These are phyloP conservation scores for Pelagia noctiluca DNA, from an alignment of 30 jellyfish, hydroid and myxozoan genomes.

Conservation along the genomic window DNA sequence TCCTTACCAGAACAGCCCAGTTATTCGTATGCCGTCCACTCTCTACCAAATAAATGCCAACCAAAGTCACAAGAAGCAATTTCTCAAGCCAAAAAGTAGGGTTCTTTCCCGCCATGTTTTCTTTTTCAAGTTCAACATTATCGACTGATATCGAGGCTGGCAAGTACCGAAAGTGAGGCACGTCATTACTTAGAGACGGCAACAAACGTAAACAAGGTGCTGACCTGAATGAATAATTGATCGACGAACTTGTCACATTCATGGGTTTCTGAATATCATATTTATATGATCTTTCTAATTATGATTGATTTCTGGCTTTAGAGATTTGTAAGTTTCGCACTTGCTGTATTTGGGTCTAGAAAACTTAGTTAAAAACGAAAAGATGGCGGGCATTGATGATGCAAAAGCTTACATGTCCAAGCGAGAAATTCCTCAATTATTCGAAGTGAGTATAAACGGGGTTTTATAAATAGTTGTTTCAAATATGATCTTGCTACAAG, in stretches of 20 bases:
- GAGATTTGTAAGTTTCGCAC: background rate
- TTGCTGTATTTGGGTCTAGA: background rate
- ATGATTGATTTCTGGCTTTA: no score
- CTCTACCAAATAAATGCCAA: no score
- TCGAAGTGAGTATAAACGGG: conserved; percentile 76
- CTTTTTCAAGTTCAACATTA: no score
- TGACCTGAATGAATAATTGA: background rate
- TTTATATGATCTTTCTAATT: background rate
- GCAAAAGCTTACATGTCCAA: conserved; percentile 89
- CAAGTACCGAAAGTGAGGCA: no score
- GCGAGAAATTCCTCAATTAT: conserved; percentile 91
- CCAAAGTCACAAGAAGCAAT: background rate
- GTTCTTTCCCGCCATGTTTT: no score
- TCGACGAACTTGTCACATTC: background rate
- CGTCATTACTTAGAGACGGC: conserved; percentile 15
- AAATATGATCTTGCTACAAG: background rate
- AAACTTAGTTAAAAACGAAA: conserved; percentile 6
- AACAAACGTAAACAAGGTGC: conserved; percentile 13
- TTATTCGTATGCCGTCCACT: conserved; percentile 83
- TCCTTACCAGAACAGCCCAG: conserved; percentile 91
- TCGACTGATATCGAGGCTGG: no score
- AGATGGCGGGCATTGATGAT: conserved; percentile 87
- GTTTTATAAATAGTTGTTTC: background rate
- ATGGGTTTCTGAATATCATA: background rate
- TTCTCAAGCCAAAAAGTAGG: no score